phyloP scores from a whole-genome alignment of 2,797 vertebrate genomes.

The Distichodus sexfasciatus region DNA sequence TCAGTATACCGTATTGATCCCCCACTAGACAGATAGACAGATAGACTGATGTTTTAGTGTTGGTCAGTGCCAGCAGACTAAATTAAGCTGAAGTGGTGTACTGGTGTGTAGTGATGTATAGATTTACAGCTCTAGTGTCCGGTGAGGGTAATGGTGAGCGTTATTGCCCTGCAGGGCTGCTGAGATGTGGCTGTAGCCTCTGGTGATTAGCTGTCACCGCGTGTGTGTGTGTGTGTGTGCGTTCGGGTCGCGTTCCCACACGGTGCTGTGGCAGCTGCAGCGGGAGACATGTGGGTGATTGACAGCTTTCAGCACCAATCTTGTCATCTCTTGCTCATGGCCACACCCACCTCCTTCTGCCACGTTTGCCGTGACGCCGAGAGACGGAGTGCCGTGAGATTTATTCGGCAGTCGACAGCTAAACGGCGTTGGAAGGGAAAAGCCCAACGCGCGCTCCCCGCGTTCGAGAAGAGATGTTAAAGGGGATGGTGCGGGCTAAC shows the following conservation, averaged over 20 bases:
- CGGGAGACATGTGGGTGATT: conserved; percentile 45
- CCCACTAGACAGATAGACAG: too few relatives aligned
- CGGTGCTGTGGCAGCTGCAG: conserved; percentile 27
- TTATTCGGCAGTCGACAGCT: background rate
- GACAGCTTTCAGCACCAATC: conserved; percentile 61
- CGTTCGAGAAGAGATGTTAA: too few relatives aligned
- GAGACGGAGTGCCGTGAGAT: background rate
- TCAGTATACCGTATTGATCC: too few relatives aligned
- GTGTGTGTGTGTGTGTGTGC: background rate
- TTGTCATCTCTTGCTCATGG: conserved; percentile 39
- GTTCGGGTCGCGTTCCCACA: conserved; percentile 12
- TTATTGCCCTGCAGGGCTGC: background rate
- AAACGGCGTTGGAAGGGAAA: background rate
- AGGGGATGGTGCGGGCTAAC: too few relatives aligned
- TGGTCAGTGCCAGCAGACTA: too few relatives aligned
- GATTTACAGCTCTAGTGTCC: background rate
- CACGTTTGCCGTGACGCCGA: background rate
- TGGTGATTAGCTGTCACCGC: conserved; percentile 18
- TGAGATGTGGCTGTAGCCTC: conserved; percentile 3
- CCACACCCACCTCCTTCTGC: conserved; percentile 4
- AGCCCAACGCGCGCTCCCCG: too few relatives aligned
- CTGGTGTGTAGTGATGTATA: background rate
- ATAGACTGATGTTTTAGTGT: too few relatives aligned
- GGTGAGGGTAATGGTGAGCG: background rate
- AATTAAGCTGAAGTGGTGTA: too few relatives aligned